Conservation (phyloP, 2,888 invertebrate species). For the Tetramorium bicarinatum region DNA sequence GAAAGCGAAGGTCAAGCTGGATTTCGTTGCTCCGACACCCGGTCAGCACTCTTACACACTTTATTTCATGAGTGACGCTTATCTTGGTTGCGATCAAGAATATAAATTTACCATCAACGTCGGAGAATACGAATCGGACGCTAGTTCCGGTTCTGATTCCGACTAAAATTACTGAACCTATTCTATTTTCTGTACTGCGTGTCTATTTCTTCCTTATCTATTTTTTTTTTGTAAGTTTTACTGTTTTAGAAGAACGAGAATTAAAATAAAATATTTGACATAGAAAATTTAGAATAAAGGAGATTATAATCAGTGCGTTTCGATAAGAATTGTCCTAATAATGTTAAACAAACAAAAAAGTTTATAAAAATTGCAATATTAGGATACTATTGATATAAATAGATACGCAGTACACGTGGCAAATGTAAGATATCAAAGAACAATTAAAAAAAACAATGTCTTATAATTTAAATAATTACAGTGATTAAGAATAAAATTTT, state of each 20-base stretch:
- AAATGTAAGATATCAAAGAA: too few species aligned
- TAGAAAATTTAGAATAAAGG: too few species aligned
- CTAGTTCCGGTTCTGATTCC: slow-evolving; percentile 87
- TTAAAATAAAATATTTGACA: too few species aligned
- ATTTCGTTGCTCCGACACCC: slow-evolving; percentile 97
- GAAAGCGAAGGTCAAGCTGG: slow-evolving; percentile 94
- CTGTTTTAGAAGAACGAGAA: too few species aligned
- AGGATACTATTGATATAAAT: too few species aligned
- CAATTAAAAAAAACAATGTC: too few species aligned
- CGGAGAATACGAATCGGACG: slow-evolving; percentile 91
- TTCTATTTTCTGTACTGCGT: neutral
- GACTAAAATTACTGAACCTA: slow-evolving; percentile 86
- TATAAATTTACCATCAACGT: slow-evolving; percentile 97
- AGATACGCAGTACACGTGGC: too few species aligned
- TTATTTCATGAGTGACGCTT: slow-evolving; percentile 99
- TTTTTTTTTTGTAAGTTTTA: too few species aligned
- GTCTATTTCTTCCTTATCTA: neutral
- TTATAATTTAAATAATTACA: neutral
- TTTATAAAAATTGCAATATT: too few species aligned
- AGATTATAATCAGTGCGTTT: too few species aligned
- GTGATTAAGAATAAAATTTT: neutral
- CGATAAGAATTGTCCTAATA: too few species aligned
- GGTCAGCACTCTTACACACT: slow-evolving; percentile 97
- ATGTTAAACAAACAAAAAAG: too few species aligned
- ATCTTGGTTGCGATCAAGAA: slow-evolving; percentile 99